Evolutionary conservation across 2,888 invertebrate species (phyloP), one percentile per base, ranked within the genome.

Genomic region (Choristoneura rosaceana): DNA sequence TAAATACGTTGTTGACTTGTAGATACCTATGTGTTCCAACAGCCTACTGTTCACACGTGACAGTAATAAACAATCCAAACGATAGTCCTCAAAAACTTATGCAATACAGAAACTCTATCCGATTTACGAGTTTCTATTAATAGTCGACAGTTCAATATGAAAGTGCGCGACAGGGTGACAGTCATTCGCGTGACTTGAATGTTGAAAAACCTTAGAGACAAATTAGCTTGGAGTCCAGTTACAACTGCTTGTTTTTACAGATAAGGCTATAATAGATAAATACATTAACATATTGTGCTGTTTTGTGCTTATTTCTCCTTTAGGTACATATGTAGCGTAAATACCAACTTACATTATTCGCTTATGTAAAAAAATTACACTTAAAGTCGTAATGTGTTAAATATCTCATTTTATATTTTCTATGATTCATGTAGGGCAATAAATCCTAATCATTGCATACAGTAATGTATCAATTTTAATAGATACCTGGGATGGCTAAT

Each of bases 91-190:
- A 33, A 43, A 73, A 64, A 64, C 73, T 69, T 69, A 63, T 69
- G 73, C 73, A 69, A 73, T 69, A 69, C 33, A 64, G 68, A 59
- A 73, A 69, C 73, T 68, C 52, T 59, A 52, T 63, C 68, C 63
- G 68, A 63, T 63, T 71, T 63, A 71, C 58, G 61, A 63, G 62
- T 59, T 63, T 68, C 58, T 68, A 63, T 62, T 58, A 71, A 71
- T 47, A 71, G 71, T 64, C 59, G 50, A 63, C 63, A 59, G 52
- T 60, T 59, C 52, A 68, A 73, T 73, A 69, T 64, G 63, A 69
- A 71, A 71, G 58, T 58, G 62, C 33, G 58, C 62, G 62, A 34
- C 45, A n/a, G 47, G 41, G 45, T 55, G 66, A 47, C 64, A 58
- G 33, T 62, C 47, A 33, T 34, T 45, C 17, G 5, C 52, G 67